phyloP scores from a whole-genome alignment of 2,113 vertebrate genomes.

The Climacteris rufus region DNA sequence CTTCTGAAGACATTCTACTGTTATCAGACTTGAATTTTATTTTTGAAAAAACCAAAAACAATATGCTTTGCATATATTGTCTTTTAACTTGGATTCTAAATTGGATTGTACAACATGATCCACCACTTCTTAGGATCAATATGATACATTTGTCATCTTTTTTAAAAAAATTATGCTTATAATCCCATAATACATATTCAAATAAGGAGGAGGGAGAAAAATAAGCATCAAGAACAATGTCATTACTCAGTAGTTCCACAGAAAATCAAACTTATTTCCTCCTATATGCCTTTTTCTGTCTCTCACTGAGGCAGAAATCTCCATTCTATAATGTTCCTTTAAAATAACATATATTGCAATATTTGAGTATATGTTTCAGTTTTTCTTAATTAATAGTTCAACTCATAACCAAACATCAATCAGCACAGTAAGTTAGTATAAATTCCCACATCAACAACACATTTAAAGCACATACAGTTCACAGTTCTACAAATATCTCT shows the following conservation, averaged over 20 bases:
- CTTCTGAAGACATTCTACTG: background rate
- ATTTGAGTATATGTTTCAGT: background rate
- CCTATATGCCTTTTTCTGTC: background rate
- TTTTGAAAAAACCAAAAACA: background rate
- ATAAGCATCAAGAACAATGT: background rate
- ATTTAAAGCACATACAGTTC: background rate
- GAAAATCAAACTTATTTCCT: background rate
- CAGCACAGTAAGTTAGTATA: background rate
- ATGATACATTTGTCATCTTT: fast-evolving
- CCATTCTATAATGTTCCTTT: background rate
- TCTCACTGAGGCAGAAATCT: background rate
- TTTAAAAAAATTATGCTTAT: background rate
- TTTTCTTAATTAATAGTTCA: background rate
- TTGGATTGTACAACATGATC: background rate
- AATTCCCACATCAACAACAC: background rate
- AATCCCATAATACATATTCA: background rate
- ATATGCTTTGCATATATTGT: background rate
- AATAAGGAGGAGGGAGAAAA: background rate
- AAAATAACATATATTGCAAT: background rate
- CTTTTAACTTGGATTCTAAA: background rate
- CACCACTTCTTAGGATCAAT: background rate
- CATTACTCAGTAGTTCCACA: background rate
- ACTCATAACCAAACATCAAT: background rate
- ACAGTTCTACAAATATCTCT: background rate
- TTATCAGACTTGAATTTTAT: background rate